phyloP scores from a whole-genome alignment of 2,888 invertebrate species.

The Drosophila parthenogenetica region DNA sequence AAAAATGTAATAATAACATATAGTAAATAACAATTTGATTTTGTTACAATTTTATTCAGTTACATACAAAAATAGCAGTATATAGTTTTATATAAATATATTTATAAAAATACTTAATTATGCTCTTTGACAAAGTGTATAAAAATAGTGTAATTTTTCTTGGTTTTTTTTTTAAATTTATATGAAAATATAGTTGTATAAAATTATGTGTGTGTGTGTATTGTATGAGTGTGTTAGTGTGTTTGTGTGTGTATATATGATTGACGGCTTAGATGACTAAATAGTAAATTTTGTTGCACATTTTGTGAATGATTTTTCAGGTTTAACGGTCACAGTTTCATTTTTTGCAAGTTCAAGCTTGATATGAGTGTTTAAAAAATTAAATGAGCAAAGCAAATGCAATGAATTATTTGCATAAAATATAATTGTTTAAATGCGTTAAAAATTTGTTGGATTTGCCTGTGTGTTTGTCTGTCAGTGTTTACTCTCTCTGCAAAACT shows the following conservation, averaged over 20 bases:
- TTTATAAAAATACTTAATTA: slow-evolving; percentile 63
- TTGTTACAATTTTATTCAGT: slow-evolving; percentile 76
- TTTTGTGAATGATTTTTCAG: slow-evolving; percentile 17
- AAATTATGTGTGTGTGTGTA: slow-evolving; percentile 23
- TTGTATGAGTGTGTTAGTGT: slow-evolving; percentile 18
- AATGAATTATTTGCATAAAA: neutral
- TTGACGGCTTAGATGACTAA: slow-evolving; percentile 15
- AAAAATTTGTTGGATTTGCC: neutral
- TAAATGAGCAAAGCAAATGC: neutral
- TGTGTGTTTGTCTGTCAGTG: slow-evolving; percentile 10
- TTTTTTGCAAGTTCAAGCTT: slow-evolving; percentile 25
- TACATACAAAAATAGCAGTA: slow-evolving; percentile 75
- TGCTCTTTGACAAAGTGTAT: slow-evolving; percentile 65
- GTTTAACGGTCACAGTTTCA: slow-evolving; percentile 26
- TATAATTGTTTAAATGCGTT: too few relatives aligned
- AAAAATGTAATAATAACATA: slow-evolving; percentile 8
- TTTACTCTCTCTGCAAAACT: slow-evolving; percentile 8
- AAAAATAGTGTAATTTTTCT: slow-evolving; percentile 58
- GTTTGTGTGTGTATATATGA: slow-evolving; percentile 22
- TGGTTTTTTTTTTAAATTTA: slow-evolving; percentile 24
- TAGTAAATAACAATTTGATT: slow-evolving; percentile 61
- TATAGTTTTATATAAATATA: slow-evolving; percentile 52
- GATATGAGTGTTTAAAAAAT: slow-evolving; percentile 39
- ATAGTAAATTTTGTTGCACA: slow-evolving; percentile 36
- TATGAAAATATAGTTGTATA: slow-evolving; percentile 54